Conservation (phyloP, 2,888 invertebrate species). For the Dioctria rufipes region DNA sequence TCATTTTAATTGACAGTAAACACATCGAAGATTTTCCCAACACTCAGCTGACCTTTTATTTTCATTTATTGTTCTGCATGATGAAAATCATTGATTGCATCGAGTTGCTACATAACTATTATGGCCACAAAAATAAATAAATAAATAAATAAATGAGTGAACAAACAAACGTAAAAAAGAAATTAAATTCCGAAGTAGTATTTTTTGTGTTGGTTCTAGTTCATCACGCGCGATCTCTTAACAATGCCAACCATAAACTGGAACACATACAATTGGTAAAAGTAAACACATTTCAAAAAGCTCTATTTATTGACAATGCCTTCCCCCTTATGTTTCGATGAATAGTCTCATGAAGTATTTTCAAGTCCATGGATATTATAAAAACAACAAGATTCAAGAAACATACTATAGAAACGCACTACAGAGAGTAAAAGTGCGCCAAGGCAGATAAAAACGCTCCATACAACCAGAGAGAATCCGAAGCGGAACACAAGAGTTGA, state of each 20-base stretch:
- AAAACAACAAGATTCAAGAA: neutral
- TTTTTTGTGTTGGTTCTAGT: neutral
- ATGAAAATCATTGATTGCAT: slow-evolving; percentile 22
- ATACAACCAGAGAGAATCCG: neutral
- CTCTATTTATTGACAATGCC: slow-evolving; percentile 17
- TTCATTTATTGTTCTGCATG: neutral
- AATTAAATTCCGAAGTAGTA: too few relatives aligned
- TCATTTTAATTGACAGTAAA: too few relatives aligned
- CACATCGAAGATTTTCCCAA: too few relatives aligned
- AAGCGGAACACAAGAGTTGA: neutral
- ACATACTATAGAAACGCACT: neutral
- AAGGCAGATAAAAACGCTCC: too few relatives aligned
- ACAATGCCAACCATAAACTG: slow-evolving; percentile 14
- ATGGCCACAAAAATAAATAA: neutral
- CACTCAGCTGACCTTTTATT: too few relatives aligned
- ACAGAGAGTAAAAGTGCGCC: neutral
- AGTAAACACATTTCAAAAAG: slow-evolving; percentile 33
- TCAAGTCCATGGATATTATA: too few relatives aligned
- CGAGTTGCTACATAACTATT: neutral
- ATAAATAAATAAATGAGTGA: too few relatives aligned
- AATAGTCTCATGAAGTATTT: neutral
- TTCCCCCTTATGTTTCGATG: too few relatives aligned
- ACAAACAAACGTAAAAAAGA: too few relatives aligned
- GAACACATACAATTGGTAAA: neutral
- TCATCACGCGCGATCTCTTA: neutral